phyloP scores from a whole-genome alignment of 2,113 vertebrate species.

The Pangasianodon hypophthalmus region DNA sequence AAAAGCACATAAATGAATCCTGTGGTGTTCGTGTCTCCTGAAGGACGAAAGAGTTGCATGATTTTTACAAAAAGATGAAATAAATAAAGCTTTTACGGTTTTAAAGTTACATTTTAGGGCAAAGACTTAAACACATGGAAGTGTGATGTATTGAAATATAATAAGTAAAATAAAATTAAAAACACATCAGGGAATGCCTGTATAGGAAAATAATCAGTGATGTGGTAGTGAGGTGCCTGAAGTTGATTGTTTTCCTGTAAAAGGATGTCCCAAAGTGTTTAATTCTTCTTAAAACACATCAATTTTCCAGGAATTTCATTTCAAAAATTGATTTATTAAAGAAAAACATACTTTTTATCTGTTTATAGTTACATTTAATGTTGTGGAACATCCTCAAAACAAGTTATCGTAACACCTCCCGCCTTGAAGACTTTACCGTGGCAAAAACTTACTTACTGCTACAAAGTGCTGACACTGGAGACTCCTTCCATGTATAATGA shows the following conservation, averaged over 20 bases:
- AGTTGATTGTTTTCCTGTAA: too few species aligned
- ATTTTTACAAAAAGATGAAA: neutral
- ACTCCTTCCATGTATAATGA: neutral
- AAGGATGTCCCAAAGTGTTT: neutral
- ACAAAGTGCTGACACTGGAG: neutral
- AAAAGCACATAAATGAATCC: slow-evolving; percentile 60
- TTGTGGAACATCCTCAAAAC: neutral
- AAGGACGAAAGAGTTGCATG: neutral
- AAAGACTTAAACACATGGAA: neutral
- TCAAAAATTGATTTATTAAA: neutral
- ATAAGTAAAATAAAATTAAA: neutral
- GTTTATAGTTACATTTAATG: too few species aligned
- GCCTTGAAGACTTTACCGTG: neutral
- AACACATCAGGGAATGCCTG: neutral
- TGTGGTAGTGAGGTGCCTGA: too few species aligned
- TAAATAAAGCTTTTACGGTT: neutral
- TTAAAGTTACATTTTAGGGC: neutral
- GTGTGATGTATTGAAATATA: neutral
- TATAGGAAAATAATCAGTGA: neutral
- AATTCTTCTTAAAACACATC: neutral
- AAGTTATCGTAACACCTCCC: too few species aligned
- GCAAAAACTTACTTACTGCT: neutral
- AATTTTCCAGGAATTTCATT: neutral
- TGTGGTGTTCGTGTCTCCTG: neutral
- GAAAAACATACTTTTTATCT: too few species aligned